A percentile compares a stretch with the other conserved stretches of the same genome.
Conservation (phyloP, 2,888 invertebrate genomes). For the Catocala nupta region DNA sequence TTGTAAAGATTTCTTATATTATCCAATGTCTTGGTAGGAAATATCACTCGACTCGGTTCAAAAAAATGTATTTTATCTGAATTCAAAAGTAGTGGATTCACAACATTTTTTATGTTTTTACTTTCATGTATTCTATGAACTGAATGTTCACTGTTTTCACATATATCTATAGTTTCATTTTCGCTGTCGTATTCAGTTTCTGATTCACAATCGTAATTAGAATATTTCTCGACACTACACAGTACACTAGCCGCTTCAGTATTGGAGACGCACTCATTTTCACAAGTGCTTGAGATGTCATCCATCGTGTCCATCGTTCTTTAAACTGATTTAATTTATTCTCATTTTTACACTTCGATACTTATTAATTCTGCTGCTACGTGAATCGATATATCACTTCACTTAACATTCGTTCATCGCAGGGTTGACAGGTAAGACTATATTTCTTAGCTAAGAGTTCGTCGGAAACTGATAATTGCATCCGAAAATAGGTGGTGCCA, state of each 20-base stretch:
- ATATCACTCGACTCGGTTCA: constrained; percentile 63
- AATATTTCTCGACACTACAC: constrained; percentile 58
- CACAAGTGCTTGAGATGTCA: constrained; percentile 82
- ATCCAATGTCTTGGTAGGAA: constrained; percentile 62
- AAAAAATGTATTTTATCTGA: constrained; percentile 65
- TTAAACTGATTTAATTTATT: constrained; percentile 21
- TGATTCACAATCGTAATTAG: constrained; percentile 68
- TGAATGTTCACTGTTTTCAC: constrained; percentile 76
- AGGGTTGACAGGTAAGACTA: constrained; percentile 56
- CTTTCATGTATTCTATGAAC: constrained; percentile 48
- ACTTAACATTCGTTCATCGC: constrained; percentile 29
- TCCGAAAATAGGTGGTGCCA: constrained; percentile 84
- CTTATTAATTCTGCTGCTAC: constrained; percentile 6
- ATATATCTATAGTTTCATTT: constrained; percentile 83
- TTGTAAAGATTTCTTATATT: constrained; percentile 58
- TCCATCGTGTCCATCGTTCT: constrained; percentile 70
- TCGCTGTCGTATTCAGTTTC: constrained; percentile 80
- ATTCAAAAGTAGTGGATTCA: constrained; percentile 56
- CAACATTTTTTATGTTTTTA: constrained; percentile 52
- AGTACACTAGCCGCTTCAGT: constrained; percentile 50
- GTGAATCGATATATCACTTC: constrained; percentile 23
- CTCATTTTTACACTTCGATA: constrained; percentile 28
- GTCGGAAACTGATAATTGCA: constrained; percentile 79
- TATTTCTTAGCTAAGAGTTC: constrained; percentile 60
- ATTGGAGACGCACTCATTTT: constrained; percentile 60